Percentiles rank a stretch among this genome's conserved stretches.
These are phyloP conservation scores for Vidua macroura DNA, from an alignment of 2,113 vertebrate species.

Conservation along the genomic window DNA sequence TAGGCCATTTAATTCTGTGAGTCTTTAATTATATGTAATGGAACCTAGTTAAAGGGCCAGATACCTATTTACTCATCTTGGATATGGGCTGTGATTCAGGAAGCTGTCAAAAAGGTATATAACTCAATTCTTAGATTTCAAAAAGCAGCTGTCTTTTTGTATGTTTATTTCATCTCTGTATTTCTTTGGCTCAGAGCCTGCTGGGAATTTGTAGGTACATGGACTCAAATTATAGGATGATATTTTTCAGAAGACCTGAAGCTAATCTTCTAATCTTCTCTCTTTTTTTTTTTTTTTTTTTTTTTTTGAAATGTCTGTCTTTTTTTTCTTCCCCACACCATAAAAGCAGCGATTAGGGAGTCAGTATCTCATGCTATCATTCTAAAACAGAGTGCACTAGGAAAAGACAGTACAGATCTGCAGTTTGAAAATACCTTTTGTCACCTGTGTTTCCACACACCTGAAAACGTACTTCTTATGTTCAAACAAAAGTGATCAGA, in stretches of 20 bases:
- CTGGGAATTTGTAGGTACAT: slow-evolving; percentile 70
- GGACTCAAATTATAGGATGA: slow-evolving; percentile 69
- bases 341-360: slow-evolving; percentile 57
- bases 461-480: not conserved
- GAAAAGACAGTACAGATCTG: not conserved
- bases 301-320: not conserved
- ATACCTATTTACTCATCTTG: slow-evolving; percentile 69
- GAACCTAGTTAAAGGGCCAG: slow-evolving; percentile 82
- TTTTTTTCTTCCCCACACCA: not conserved
- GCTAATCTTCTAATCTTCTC: slow-evolving; percentile 27
- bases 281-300: not conserved
- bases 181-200: slow-evolving; percentile 69
- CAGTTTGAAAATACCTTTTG: not conserved
- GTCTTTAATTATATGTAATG: slow-evolving; percentile 98
- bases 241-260: slow-evolving; percentile 71
- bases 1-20: slow-evolving; percentile 91
- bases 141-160: slow-evolving; percentile 66
- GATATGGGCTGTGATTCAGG: slow-evolving; percentile 75
- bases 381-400: not conserved
- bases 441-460: not conserved
- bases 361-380: not conserved
- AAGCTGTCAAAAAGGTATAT: slow-evolving; percentile 76
- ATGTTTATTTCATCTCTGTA: slow-evolving; percentile 71
- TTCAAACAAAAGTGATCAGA: not conserved
- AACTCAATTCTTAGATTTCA: slow-evolving; percentile 77